Base-by-base conservation (phyloP, 2,888 invertebrate genomes). In the Drosophila hamatofila region DNA sequence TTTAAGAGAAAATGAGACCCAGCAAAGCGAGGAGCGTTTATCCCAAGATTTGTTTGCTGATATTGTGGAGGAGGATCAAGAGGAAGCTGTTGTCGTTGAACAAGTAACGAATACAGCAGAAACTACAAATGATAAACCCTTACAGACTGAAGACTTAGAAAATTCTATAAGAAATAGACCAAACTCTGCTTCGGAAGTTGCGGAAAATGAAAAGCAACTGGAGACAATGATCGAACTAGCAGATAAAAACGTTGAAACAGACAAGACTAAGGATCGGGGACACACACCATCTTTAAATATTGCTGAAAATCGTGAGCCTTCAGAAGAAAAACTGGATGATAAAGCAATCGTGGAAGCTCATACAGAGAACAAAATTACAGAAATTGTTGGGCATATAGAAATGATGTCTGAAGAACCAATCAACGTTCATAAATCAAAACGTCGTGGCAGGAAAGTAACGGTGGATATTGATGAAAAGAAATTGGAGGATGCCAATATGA, bases 371-470 rank as follows among this genome's bases (percentile, higher is more conserved):
- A 21, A 35, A 5, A 42, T 11, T 11, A 21, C 30, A 21, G 42
- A 42, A 42, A 16, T 16, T 21, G 16, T 33, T 14, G 39, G 25
- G 14, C n/a, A 21, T 3, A 21, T 23, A 14, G 39, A 55, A 16
- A 21, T 21, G 11, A 16, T 21, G 8, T 8, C 30, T 0, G 37
- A 41, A 5, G 58, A 55, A 2, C 5, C 35, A 2, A 44, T 9
- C n/a, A 54, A 56, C 4, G 4, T 30, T 25, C 56, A 57, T 4
- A 66, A 41, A 27, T n/a, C 60, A 2, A 65, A 48, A 9, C 61
- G 51, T 6, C 69, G 61, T 8, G 66, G 14, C n/a, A 44, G 66
- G 3, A 65, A 63, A n/a, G 25, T 54, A 2, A 54, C 65, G 9
- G 51, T 21, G 5, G 54, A 61, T 27, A 35, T 25, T 16, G 54